Percentiles rank a stretch among this genome's conserved stretches.
phyloP scores from a whole-genome alignment of 2,888 invertebrate genomes.

The Aporophyla nigra region DNA sequence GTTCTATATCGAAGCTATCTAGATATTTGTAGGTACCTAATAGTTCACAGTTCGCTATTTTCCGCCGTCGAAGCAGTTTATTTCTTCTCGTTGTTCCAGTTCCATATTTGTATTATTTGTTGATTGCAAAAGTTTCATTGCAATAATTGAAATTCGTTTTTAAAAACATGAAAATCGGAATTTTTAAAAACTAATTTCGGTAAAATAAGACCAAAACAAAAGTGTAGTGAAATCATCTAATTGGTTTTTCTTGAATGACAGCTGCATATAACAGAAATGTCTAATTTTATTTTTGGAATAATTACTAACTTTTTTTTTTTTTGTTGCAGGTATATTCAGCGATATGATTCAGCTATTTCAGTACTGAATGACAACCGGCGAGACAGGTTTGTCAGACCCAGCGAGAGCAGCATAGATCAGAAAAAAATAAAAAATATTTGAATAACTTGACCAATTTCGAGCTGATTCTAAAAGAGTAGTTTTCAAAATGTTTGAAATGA shows the following conservation, averaged over 20 bases:
- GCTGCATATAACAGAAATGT: neutral
- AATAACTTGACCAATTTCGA: neutral
- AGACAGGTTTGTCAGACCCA: neutral
- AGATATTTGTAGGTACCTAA: too few species aligned
- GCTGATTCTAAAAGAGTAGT: too few species aligned
- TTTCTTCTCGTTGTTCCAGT: too few species aligned
- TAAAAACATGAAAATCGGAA: neutral
- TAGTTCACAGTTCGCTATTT: too few species aligned
- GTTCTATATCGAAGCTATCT: too few species aligned
- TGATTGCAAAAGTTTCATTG: neutral
- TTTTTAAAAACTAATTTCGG: neutral
- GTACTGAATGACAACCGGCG: too few species aligned
- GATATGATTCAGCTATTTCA: neutral
- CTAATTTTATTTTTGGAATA: neutral
- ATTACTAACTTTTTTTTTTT: slow-evolving; percentile 1
- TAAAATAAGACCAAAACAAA: neutral
- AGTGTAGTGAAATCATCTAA: neutral
- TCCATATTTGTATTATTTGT: neutral
- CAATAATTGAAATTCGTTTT: neutral
- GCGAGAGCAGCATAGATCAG: neutral
- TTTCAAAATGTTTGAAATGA: too few species aligned
- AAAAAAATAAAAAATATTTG: slow-evolving; percentile 6
- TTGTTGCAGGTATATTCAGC: slow-evolving; percentile 50
- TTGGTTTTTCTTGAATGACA: neutral
- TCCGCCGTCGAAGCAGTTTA: too few species aligned